Evolutionary conservation across 2,797 vertebrate genomes (phyloP).

Genomic region (Ceryle rudis): DNA sequence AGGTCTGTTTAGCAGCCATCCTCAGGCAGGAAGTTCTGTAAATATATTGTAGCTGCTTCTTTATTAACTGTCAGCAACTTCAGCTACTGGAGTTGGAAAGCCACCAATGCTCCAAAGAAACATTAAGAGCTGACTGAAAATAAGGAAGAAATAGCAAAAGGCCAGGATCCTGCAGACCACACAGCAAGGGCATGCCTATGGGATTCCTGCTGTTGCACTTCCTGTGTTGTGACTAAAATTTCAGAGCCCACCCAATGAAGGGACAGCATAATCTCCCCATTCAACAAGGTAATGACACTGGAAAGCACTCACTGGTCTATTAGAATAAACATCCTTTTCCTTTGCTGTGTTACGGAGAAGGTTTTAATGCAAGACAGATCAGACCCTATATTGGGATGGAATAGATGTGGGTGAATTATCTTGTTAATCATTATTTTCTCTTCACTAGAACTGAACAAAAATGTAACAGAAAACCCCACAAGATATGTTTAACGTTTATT

Average conservation of each 20-base stretch:
- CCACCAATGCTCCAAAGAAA: neutral
- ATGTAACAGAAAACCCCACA: neutral
- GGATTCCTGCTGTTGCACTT: neutral
- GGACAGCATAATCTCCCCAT: neutral
- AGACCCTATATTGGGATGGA: neutral
- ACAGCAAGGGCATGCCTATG: neutral
- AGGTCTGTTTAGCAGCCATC: conserved; percentile 26
- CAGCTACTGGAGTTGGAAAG: neutral
- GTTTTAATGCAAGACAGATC: neutral
- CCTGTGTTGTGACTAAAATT: neutral
- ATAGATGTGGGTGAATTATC: neutral
- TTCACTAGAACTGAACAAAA: neutral
- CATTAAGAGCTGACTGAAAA: neutral
- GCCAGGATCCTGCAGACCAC: neutral
- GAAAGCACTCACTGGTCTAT: neutral
- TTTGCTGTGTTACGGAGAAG: neutral
- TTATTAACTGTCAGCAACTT: conserved; percentile 45
- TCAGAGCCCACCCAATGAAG: neutral
- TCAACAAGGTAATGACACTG: neutral
- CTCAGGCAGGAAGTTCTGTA: conserved; percentile 29
- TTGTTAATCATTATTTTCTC: neutral
- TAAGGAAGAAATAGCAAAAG: neutral
- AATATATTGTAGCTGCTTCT: conserved; percentile 28
- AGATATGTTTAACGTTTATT: neutral
- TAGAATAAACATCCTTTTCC: neutral